Percentiles rank a stretch among this genome's conserved stretches.
Conservation (phyloP, 2,113 vertebrate genomes). For the Lagenorhynchus albirostris region DNA sequence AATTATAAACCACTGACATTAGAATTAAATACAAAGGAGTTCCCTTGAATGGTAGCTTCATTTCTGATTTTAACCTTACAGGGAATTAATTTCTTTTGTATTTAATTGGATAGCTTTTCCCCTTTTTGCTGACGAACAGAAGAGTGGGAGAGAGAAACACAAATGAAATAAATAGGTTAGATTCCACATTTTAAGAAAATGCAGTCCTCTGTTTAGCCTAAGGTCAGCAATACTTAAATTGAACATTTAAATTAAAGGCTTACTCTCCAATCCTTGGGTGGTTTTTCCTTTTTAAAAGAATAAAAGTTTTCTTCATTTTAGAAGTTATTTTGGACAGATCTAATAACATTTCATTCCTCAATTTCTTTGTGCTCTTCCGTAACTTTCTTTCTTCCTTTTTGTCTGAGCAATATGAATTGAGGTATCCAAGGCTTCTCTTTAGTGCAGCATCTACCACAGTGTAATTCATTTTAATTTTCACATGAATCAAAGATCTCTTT, state of each 20-base stretch:
- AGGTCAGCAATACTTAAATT: conserved; percentile 80
- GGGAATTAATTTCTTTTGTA: conserved; percentile 80
- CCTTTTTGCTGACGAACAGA: conserved; percentile 78
- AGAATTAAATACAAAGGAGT: conserved; percentile 68
- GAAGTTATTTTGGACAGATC: conserved; percentile 69
- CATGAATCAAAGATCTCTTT: conserved; percentile 79
- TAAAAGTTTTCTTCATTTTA: conserved; percentile 64
- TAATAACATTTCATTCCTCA: conserved; percentile 66
- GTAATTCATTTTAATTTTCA: conserved; percentile 74
- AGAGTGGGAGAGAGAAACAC: conserved; percentile 40
- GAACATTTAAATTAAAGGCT: conserved; percentile 79
- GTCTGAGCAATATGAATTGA: conserved; percentile 76
- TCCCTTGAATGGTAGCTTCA: conserved; percentile 76
- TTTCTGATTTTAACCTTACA: conserved; percentile 75
- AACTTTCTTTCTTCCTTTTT: conserved; percentile 62
- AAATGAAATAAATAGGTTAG: conserved; percentile 77
- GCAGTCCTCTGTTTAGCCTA: conserved; percentile 82
- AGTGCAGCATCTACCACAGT: conserved; percentile 76
- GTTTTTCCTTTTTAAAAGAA: conserved; percentile 58
- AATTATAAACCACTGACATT: conserved; percentile 72
- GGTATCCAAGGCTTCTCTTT: conserved; percentile 75
- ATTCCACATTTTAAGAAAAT: conserved; percentile 80
- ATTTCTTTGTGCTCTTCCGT: conserved; percentile 65
- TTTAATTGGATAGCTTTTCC: conserved; percentile 80
- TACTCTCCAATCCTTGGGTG: conserved; percentile 76